Evolutionary conservation across 2,888 invertebrate species (phyloP), one percentile per base, ranked within the genome.

Genomic region (Tipula vernalis): DNA sequence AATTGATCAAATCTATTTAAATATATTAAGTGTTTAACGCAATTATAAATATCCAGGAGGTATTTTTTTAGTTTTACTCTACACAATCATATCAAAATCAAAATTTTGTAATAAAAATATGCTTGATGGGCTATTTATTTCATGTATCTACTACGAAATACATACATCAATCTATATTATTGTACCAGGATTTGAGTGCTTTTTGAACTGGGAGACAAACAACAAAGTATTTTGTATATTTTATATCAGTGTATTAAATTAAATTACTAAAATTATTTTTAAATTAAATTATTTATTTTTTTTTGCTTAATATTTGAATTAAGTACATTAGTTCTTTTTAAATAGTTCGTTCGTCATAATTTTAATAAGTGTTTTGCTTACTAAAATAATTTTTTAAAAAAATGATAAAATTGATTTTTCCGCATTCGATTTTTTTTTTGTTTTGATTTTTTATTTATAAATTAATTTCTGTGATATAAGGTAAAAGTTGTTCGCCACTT

Each of bases 391-490:
- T 71, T 39, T 39, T 39, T 6, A 2, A 3, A 51, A 86, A 87
- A 86, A 36, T 84, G 71, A 44, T 86, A 86, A 86, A 86, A 41
- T 86, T 71, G 57, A 86, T 87, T 87, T 87, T 71, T 71, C 28
- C 71, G 71, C 28, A 71, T 83, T 51, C 87, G 87, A 87, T 87
- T 87, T 87, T 87, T 87, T 88, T 87, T 87, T 86, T n/a, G n/a
- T n/a, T 83, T 8, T 28, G 0, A 28, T 28, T 87, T 87, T 87
- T 83, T 85, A 86, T 86, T 83, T 86, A 86, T 87, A 6, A 39
- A 39, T 57, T 86, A 85, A 18, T 85, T 85, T 41, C 39, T 42
- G 42, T 85, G 41, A 39, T 42, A 39, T 85, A 42, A 42, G 85
- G 85, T 41, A 42, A 85, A 85, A 41, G 41, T 85, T 42, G n/a